phyloP scores from a whole-genome alignment of 1,140 invertebrate genomes.

The Chymomyza costata region DNA sequence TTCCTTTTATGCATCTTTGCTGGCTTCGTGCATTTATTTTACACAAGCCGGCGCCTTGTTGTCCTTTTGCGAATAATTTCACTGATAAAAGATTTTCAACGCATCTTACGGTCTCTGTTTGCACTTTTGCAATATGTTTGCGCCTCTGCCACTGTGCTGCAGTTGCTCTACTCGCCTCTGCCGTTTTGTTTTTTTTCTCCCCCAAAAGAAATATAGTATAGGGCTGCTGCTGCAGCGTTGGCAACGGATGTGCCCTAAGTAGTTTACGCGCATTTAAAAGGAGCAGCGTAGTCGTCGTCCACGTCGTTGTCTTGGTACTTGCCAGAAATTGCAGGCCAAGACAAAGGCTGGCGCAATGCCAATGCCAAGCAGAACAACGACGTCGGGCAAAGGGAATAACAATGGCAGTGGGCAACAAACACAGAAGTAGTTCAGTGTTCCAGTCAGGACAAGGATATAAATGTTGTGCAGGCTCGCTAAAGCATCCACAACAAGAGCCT shows the following conservation, averaged over 20 bases:
- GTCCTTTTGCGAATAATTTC: constrained; percentile 69
- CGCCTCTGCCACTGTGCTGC: not conserved
- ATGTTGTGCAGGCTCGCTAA: constrained; percentile 52
- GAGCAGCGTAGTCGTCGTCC: no score
- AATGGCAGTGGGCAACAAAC: not conserved
- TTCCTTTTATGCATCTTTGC: constrained; percentile 40
- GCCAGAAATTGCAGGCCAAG: not conserved
- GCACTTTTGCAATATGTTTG: constrained; percentile 68
- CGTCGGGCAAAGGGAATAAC: constrained; percentile 5
- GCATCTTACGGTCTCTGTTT: constrained; percentile 67
- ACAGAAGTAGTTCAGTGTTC: constrained; percentile 1
- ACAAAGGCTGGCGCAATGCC: constrained; percentile 3
- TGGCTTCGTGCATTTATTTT: no score
- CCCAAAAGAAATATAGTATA: constrained; percentile 20
- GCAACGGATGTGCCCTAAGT: constrained; percentile 46
- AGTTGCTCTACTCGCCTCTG: constrained; percentile 9
- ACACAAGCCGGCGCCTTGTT: constrained; percentile 22
- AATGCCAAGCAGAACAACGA: not conserved
- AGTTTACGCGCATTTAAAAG: constrained; percentile 66
- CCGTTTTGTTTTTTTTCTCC: constrained; percentile 10
- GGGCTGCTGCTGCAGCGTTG: constrained; percentile 6
- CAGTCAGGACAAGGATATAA: constrained; percentile 54
- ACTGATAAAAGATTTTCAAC: constrained; percentile 71
- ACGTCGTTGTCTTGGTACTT: no score
- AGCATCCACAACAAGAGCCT: constrained; percentile 43